phyloP scores from a whole-genome alignment of 2,888 invertebrate genomes.

The Pammene aurita region DNA sequence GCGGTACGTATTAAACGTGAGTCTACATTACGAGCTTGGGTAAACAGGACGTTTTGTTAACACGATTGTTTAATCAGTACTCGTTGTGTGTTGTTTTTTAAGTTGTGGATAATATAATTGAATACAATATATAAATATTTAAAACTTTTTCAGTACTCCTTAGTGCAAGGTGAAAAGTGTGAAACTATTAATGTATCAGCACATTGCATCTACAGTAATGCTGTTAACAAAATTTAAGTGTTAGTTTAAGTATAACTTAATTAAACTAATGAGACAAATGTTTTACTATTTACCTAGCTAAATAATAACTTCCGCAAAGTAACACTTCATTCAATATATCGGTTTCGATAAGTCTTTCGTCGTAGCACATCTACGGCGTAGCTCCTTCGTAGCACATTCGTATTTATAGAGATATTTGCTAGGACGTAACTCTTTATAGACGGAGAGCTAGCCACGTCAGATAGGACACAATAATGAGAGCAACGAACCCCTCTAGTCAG shows the following conservation, averaged over 20 bases:
- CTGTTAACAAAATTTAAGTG: too few species aligned
- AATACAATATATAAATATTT: not conserved
- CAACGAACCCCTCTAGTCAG: too few species aligned
- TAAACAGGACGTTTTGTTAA: slow-evolving; percentile 13
- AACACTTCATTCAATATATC: not conserved
- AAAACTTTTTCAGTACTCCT: too few species aligned
- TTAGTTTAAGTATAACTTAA: too few species aligned
- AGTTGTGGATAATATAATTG: not conserved
- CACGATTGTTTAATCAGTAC: slow-evolving; percentile 6
- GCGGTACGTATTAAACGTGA: not conserved
- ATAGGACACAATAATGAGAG: too few species aligned
- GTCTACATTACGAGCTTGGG: not conserved
- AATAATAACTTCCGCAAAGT: too few species aligned
- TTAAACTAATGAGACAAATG: too few species aligned
- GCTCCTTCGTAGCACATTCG: slow-evolving; percentile 16
- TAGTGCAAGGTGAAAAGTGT: too few species aligned
- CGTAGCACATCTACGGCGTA: slow-evolving; percentile 30
- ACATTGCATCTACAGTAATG: too few species aligned
- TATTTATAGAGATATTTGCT: not conserved
- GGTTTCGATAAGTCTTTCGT: not conserved
- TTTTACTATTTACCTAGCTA: too few species aligned
- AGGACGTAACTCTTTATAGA: not conserved
- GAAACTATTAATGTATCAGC: too few species aligned
- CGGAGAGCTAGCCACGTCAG: too few species aligned
- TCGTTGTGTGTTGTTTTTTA: not conserved